Conservation (phyloP, 2,797 vertebrate genomes). For the Anguilla marmorata region DNA sequence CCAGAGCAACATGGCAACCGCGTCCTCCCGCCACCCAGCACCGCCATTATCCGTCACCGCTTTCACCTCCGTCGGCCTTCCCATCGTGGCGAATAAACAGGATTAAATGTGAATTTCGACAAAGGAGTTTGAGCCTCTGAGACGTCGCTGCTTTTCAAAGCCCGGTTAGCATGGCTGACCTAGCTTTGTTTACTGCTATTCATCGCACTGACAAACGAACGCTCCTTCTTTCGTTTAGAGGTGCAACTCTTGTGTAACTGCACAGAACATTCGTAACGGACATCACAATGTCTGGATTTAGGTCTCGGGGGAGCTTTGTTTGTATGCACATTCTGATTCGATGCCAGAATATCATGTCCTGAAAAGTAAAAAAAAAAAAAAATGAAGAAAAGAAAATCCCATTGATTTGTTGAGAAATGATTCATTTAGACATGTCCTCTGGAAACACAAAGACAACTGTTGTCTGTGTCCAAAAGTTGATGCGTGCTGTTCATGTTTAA, state of each 20-base stretch:
- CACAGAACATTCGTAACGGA: neutral
- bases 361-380: neutral
- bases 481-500: neutral
- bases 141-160: neutral
- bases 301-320: neutral
- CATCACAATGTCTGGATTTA: neutral
- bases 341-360: neutral
- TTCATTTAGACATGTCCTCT: neutral
- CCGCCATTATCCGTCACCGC: neutral
- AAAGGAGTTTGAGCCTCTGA: neutral
- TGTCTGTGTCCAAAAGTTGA: neutral
- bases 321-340: neutral
- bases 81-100: neutral
- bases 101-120: neutral
- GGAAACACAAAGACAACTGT: neutral
- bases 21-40: neutral
- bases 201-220: neutral
- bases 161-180: neutral
- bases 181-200: neutral
- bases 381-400: neutral
- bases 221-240: neutral
- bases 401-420: neutral
- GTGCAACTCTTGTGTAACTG: neutral
- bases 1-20: constrained; percentile 25
- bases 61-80: neutral